These are phyloP conservation scores for Bactericera cockerelli DNA, from an alignment of 1,140 invertebrate species.

Conservation along the genomic window DNA sequence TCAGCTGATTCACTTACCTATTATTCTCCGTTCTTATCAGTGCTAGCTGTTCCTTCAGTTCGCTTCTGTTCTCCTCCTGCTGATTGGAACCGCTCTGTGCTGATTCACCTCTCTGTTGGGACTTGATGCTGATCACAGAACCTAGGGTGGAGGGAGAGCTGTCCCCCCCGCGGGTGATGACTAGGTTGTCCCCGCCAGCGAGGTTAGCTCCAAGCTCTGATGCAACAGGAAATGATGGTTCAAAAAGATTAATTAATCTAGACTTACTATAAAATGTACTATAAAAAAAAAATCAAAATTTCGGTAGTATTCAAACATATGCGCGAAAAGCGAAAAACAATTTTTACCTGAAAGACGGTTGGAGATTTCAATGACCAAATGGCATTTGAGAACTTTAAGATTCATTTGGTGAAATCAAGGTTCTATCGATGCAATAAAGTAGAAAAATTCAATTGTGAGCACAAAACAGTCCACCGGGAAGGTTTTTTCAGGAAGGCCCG, in stretches of 20 bases:
- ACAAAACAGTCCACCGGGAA: no score
- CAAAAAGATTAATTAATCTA: slow-evolving; percentile 30
- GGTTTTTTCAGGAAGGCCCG: no score
- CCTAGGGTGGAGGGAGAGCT: slow-evolving; percentile 45
- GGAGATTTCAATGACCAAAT: no score
- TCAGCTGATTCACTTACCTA: slow-evolving; percentile 28
- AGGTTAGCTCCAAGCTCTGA: slow-evolving; percentile 65
- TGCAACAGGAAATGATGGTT: slow-evolving; percentile 24
- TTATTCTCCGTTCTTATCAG: slow-evolving; percentile 36
- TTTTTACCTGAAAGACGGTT: no score
- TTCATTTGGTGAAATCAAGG: no score
- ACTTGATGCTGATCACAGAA: slow-evolving; percentile 50
- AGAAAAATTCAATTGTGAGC: no score
- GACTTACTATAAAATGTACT: slow-evolving; percentile 28
- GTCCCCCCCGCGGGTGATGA: slow-evolving; percentile 33
- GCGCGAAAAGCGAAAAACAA: no score
- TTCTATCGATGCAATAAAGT: no score
- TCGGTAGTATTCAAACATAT: no score
- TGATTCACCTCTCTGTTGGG: slow-evolving; percentile 33
- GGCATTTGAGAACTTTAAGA: no score
- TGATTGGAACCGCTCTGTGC: slow-evolving; percentile 22
- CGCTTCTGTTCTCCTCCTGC: slow-evolving; percentile 32
- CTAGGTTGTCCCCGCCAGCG: slow-evolving; percentile 43
- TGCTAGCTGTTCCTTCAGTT: slow-evolving; percentile 36
- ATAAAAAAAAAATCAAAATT: no score